Evolutionary conservation across 2,113 vertebrate genomes (phyloP), one percentile per base, ranked within the genome.

Genomic region (Oryzias woworae): DNA sequence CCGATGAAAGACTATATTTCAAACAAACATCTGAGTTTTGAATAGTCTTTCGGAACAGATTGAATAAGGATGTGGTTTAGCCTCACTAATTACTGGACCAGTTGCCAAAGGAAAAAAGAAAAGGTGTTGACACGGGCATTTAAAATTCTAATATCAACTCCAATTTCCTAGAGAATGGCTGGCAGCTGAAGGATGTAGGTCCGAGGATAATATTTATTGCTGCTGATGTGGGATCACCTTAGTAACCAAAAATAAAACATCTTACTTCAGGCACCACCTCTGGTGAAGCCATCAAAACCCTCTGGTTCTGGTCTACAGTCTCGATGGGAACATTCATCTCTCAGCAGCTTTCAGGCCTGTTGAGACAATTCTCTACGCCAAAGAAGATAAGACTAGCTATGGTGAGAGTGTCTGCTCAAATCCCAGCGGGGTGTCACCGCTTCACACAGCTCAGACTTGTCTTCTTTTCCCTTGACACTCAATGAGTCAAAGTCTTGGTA

Each of bases 1-100:
- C 78, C 69, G 80, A 83, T 77, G 81, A 86, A 88, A 85, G 72
- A 41, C 22, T 71, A 28, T 66, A 81, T 72, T 71, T 53, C 58
- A 70, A 80, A 77, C 71, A 82, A 78, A 77, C 57, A 78, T 81
- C 52, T 50, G 43, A 61, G 51, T 73, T 80, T 75, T 17, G 28
- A 44, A 80, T 58, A 62, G 46, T 63, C 59, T 51, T 75, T 85
- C 67, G 75, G 68, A 73, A 50, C 59, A 44, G 62, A 71, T 58
- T 81, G 81, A 88, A 84, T 84, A 72, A 85, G 83, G 85, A 86
- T 88, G 86, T 89, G 87, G 84, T 89, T 36, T 84, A 53, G 65
- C 54, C 53, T 67, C 56, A 41, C 78, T 89, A 87, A 88, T 87
- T 87, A 80, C 80, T 62, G 26, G 51, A 88, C 70, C 53, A 81